Conservation (phyloP, 2,113 vertebrate species). For the Sisor rabdophorus region DNA sequence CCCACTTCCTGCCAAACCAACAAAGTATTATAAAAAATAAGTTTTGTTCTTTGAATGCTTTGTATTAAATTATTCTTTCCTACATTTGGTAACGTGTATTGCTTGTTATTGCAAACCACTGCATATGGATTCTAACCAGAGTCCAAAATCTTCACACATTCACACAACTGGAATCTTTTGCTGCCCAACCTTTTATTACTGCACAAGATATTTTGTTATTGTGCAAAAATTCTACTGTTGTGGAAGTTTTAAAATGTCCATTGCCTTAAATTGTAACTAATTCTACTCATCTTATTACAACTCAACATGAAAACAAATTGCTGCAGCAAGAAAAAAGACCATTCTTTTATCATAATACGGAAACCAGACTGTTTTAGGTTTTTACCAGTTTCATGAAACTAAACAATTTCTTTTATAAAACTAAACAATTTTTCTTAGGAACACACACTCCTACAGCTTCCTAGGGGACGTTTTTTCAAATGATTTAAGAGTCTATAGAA, state of each 20-base stretch:
- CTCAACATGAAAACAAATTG: conserved; percentile 6
- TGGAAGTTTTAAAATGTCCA: neutral
- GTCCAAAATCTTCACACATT: too few species aligned
- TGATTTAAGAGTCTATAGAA: neutral
- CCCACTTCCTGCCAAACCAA: too few species aligned
- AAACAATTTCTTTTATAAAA: neutral
- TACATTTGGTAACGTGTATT: too few species aligned
- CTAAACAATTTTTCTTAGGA: neutral
- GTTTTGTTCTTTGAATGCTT: too few species aligned
- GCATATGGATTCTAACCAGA: too few species aligned
- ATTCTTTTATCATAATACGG: neutral
- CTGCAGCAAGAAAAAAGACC: neutral
- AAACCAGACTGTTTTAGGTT: neutral
- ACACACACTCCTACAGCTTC: neutral
- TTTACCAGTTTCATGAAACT: too few species aligned
- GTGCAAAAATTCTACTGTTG: neutral
- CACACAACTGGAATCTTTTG: too few species aligned
- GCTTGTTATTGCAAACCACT: too few species aligned
- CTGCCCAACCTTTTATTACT: too few species aligned
- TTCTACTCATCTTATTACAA: conserved; percentile 13
- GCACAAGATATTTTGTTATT: too few species aligned
- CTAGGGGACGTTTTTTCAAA: neutral
- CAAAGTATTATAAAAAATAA: too few species aligned
- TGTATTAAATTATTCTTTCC: too few species aligned
- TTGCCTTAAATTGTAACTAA: neutral